Base-by-base conservation (phyloP, 2,113 vertebrate genomes). In the Machaerirhynchus nigripectus region DNA sequence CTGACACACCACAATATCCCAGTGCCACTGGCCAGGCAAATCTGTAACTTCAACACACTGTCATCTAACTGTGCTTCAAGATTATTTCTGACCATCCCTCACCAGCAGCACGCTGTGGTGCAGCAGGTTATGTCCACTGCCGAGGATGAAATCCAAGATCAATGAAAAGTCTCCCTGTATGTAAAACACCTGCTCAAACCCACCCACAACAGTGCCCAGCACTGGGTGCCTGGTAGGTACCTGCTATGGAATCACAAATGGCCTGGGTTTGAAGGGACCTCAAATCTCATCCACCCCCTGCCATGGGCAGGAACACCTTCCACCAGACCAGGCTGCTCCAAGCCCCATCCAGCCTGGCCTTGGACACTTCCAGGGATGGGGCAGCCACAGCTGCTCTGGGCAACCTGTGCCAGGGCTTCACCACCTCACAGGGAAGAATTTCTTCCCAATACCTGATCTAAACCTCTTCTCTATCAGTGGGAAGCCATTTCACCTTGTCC, bases 241-340 rank as follows among this genome's bases (percentile, higher is more conserved):
- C 56, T 15, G 11, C 31, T 27, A 5, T 0, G 87, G 40, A 49
- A 55, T 42, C 47, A 31, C 10, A 68, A 61, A 69, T 24, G 47
- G 20, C 26, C 16, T 56, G 57, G 40, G 47, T 68, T 40, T 28
- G 46, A 60, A 75, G 61, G 7, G 11, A 55, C n/a, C 18, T 76
- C 14, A 83, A 63, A 55, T 18, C 21, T 15, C 63, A 35, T 15
- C 30, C 24, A 52, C 2, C 4, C 15, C 14, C n/a, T 26, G 6
- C 20, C 39, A 35, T 19, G 20, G 24, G 30, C 14, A 89, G 47
- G 20, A n/a, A 60, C 55, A 76, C 9, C 28, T 55, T 18, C 5
- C 55, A 47, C 40, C 3, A 1, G 0, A 3, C 26, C 70, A 55
- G 46, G 16, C 0, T 46, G 20, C 33, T 60, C 39, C 63, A 76